These are phyloP conservation scores for Carcina quercana DNA, from an alignment of 2,888 invertebrate genomes.

Conservation along the genomic window DNA sequence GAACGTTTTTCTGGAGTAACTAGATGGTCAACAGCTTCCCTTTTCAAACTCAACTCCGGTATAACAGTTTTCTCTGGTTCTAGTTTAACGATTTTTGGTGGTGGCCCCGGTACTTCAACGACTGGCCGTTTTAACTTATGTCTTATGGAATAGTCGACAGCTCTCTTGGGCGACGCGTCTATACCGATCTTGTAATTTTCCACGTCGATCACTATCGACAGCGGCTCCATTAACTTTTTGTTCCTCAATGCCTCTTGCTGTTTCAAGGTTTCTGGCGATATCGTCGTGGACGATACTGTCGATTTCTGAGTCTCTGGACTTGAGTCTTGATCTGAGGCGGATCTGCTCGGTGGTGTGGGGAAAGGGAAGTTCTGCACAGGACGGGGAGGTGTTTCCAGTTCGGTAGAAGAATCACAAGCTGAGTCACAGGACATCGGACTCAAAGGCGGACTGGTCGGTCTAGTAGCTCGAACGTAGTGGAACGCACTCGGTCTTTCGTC, in stretches of 20 bases:
- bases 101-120: conserved; percentile 39
- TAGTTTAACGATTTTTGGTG: conserved; percentile 40
- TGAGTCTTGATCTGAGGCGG: conserved; percentile 70
- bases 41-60: conserved; percentile 19
- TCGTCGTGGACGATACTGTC: conserved; percentile 71
- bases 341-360: conserved; percentile 76
- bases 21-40: conserved; percentile 16
- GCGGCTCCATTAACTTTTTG: conserved; percentile 59
- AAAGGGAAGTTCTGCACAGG: conserved; percentile 58
- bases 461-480: conserved; percentile 52
- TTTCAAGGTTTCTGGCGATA: conserved; percentile 54
- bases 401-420: conserved; percentile 77
- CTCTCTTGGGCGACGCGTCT: conserved; percentile 63
- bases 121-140: conserved; percentile 54
- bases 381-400: conserved; percentile 67
- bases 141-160: conserved; percentile 62
- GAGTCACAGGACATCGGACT: conserved; percentile 83
- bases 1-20: conserved; percentile 32
- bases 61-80: conserved; percentile 30
- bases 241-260: conserved; percentile 45
- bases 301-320: conserved; percentile 68
- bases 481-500: conserved; percentile 62
- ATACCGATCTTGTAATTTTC: conserved; percentile 67
- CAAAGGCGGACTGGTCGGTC: conserved; percentile 78
- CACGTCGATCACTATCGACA: conserved; percentile 65